These are phyloP conservation scores for Hemibagrus wyckioides DNA, from an alignment of 2,113 vertebrate genomes.

Conservation along the genomic window DNA sequence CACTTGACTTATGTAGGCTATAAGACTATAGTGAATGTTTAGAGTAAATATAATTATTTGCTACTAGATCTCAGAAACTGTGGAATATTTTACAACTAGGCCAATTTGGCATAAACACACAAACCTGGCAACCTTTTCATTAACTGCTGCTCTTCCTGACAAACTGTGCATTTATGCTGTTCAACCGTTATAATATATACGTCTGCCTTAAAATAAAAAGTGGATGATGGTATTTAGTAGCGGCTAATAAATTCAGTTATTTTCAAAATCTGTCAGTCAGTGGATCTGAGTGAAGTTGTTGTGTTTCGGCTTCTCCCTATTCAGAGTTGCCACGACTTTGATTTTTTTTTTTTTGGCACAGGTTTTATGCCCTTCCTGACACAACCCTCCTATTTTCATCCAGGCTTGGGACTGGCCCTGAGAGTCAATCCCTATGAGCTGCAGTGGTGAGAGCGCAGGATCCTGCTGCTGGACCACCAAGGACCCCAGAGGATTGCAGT, in stretches of 20 bases:
- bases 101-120: not conserved
- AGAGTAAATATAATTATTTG: not conserved
- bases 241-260: not conserved
- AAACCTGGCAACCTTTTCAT: not conserved
- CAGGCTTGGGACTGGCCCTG: no score
- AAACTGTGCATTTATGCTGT: not conserved
- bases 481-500: not conserved
- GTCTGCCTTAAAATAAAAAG: not conserved
- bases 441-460: no score
- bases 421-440: no score
- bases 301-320: no score
- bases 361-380: no score
- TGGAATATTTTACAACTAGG: not conserved
- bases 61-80: not conserved
- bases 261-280: not conserved
- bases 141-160: not conserved
- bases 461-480: no score
- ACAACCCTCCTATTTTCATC: no score
- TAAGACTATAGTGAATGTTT: not conserved
- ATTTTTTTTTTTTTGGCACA: no score
- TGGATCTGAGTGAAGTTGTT: not conserved
- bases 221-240: not conserved
- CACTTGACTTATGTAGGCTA: conserved; percentile 1
- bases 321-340: no score
- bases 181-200: not conserved